phyloP scores from a whole-genome alignment of 1,140 invertebrate species.

The Trinorchestia longiramus region DNA sequence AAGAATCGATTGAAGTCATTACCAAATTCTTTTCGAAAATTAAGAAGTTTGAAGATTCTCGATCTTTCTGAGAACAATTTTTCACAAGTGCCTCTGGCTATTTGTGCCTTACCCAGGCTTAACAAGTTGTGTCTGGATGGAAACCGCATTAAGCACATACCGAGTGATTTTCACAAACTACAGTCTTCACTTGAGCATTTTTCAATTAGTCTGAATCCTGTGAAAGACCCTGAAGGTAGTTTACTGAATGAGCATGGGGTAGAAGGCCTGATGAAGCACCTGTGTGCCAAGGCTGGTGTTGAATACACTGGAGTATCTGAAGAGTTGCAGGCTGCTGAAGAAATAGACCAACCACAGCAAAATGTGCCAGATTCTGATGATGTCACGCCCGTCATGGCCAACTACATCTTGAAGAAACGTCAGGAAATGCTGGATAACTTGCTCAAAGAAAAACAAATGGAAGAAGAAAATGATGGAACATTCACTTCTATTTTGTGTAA shows the following conservation, averaged over 20 bases:
- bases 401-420: conserved; percentile 60
- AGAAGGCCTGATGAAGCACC: conserved; percentile 78
- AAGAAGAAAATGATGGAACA: conserved; percentile 75
- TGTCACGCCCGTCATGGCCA: conserved; percentile 54
- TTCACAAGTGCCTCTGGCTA: conserved; percentile 75
- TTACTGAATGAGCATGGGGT: conserved; percentile 74
- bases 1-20: conserved; percentile 79
- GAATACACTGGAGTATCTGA: conserved; percentile 67
- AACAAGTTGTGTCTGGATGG: conserved; percentile 66
- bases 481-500: conserved; percentile 75
- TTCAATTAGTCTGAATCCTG: conserved; percentile 75
- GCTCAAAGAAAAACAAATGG: conserved; percentile 64
- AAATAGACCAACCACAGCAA: neutral
- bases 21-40: conserved; percentile 76
- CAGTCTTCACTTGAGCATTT: conserved; percentile 70
- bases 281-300: conserved; percentile 70
- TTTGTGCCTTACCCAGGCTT: conserved; percentile 72
- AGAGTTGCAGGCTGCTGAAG: neutral
- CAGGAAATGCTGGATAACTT: conserved; percentile 59
- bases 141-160: conserved; percentile 69
- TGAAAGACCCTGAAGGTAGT: conserved; percentile 77
- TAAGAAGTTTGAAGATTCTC: conserved; percentile 75
- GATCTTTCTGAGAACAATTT: conserved; percentile 71
- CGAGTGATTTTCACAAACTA: conserved; percentile 68
- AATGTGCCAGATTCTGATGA: conserved; percentile 30